Percentiles rank a stretch among this genome's conserved stretches.
phyloP scores from a whole-genome alignment of 2,113 vertebrate genomes.

The Aptenodytes forsteri region DNA sequence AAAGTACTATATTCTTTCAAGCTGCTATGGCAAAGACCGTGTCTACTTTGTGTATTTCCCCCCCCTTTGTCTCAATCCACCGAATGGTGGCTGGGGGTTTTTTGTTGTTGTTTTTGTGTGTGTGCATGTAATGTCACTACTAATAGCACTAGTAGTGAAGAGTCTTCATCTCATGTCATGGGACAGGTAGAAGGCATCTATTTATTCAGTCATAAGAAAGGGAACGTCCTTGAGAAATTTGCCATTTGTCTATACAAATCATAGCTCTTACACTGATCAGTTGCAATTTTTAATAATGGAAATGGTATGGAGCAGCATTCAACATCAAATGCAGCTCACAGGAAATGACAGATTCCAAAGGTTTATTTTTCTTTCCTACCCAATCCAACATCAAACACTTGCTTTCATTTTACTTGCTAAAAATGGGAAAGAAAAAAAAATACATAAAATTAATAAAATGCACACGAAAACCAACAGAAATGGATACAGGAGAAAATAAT shows the following conservation, averaged over 20 bases:
- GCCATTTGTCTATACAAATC: neutral
- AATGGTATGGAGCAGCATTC: neutral
- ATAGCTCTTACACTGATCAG: neutral
- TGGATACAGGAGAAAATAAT: neutral
- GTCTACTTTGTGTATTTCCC: neutral
- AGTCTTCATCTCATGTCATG: neutral
- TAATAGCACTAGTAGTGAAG: neutral
- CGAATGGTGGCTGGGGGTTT: neutral
- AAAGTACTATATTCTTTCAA: neutral
- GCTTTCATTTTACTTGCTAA: conserved; percentile 62
- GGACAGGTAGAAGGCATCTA: neutral
- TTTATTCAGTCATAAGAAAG: conserved; percentile 12
- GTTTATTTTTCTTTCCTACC: neutral
- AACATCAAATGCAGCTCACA: neutral
- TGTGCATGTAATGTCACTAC: neutral
- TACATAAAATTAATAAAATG: neutral
- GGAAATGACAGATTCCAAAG: neutral
- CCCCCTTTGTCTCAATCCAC: neutral
- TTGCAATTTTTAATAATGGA: neutral
- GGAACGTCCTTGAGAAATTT: neutral
- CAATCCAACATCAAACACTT: neutral
- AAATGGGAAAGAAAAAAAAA: neutral
- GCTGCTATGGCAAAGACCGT: neutral
- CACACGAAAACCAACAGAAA: neutral
- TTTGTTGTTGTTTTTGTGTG: neutral